Evolutionary conservation across 35 echinoderm and acorn worm genomes (phyloP).

Genomic region (Lytechinus variegatus): DNA sequence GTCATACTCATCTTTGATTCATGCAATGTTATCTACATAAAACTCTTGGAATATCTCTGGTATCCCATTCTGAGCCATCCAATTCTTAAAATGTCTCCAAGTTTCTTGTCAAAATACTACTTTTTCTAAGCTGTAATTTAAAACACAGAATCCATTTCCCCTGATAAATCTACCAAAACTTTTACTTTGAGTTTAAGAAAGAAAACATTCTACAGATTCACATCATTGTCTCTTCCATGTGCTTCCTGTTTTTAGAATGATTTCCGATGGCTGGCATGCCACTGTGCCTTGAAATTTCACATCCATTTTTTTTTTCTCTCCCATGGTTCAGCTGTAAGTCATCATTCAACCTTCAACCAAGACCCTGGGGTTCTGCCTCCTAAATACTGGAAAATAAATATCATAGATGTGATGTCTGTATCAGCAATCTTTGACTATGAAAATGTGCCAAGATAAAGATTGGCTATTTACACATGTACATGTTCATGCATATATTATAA

Average conservation of each 20-base stretch:
- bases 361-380: constrained; percentile 6
- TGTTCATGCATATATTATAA: no score
- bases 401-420: neutral
- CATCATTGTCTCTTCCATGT: neutral
- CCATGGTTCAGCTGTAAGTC: constrained; percentile 9
- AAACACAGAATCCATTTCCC: neutral
- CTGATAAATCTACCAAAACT: neutral
- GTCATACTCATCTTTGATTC: no score
- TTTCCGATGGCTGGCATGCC: constrained; percentile 15
- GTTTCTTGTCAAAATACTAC: neutral
- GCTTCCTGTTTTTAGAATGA: constrained; percentile 1
- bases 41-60: no score
- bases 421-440: neutral
- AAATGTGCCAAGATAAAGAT: no score
- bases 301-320: neutral
- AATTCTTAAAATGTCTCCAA: neutral
- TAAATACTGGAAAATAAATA: constrained; percentile 15
- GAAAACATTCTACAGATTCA: neutral
- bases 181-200: neutral
- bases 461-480: no score
- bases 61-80: no score
- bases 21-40: no score
- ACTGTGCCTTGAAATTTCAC: neutral
- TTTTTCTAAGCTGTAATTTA: neutral
- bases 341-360: constrained; percentile 12